Conservation (phyloP, 2,113 vertebrate genomes). For the Carettochelys insculpta region DNA sequence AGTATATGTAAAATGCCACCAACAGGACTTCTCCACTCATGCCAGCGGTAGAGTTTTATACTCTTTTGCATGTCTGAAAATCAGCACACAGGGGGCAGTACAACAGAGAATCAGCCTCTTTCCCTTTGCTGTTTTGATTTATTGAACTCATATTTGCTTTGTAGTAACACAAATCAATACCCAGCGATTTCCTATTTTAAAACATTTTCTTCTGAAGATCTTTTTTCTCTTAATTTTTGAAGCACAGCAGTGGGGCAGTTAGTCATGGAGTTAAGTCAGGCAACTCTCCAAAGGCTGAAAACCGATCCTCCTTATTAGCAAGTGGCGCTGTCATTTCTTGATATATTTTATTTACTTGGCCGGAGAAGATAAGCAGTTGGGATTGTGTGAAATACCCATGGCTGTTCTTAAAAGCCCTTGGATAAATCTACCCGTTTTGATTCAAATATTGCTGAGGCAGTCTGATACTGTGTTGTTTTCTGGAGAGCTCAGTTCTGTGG, state of each 20-base stretch:
- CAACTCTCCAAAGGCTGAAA: not conserved
- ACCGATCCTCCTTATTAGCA: not conserved
- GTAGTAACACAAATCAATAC: not conserved
- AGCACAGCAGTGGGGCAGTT: not conserved
- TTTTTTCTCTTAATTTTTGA: not conserved
- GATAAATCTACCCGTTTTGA: not conserved
- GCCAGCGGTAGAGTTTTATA: not conserved
- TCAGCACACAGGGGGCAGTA: not conserved
- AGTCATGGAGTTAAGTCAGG: not conserved
- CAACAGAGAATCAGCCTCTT: not conserved
- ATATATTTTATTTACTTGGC: not conserved
- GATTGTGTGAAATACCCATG: not conserved
- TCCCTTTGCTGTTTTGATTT: not conserved
- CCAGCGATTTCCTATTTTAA: not conserved
- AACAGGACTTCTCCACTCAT: fast-evolving
- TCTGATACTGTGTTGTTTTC: not conserved
- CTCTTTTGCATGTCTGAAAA: not conserved
- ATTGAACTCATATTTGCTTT: not conserved
- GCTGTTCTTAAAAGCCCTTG: not conserved
- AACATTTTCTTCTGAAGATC: not conserved
- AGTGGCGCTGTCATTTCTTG: not conserved
- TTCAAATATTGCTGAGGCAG: not conserved
- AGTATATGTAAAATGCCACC: not conserved
- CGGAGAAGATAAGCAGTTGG: not conserved
- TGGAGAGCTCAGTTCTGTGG: fast-evolving